These are phyloP conservation scores for Carterocephalus palaemon DNA, from an alignment of 2,888 invertebrate genomes.

Conservation along the genomic window DNA sequence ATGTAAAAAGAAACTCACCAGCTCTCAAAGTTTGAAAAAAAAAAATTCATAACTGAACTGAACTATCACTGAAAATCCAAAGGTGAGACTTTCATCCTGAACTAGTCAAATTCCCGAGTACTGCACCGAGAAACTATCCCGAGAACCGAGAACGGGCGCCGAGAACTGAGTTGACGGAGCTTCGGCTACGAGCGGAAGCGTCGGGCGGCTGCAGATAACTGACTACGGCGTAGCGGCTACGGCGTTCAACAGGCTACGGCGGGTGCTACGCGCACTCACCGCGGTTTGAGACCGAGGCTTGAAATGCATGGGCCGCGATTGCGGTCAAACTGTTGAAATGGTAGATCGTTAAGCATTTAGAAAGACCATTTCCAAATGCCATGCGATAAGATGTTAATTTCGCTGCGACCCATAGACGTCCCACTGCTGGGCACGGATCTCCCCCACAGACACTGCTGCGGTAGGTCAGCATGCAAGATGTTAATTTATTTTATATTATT, in stretches of 20 bases:
- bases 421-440: too few species aligned
- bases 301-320: conserved; percentile 26
- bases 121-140: conserved; percentile 14
- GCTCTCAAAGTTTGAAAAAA: not conserved
- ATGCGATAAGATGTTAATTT: too few species aligned
- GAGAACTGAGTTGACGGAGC: conserved; percentile 32
- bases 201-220: conserved; percentile 62
- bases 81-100: conserved; percentile 16
- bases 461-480: too few species aligned
- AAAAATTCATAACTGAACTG: conserved; percentile 19
- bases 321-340: conserved; percentile 19
- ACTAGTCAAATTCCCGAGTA: too few species aligned
- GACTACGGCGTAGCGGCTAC: conserved; percentile 48
- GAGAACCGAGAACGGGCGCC: conserved; percentile 13
- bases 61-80: conserved; percentile 14
- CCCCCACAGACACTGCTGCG: too few species aligned
- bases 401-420: too few species aligned
- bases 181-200: conserved; percentile 60
- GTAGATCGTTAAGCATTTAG: conserved; percentile 5
- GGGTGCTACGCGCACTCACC: conserved; percentile 21
- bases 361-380: not conserved
- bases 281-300: conserved; percentile 24
- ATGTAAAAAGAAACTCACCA: too few species aligned
- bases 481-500: too few species aligned
- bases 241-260: conserved; percentile 64